Base-by-base conservation (phyloP, 2,888 invertebrate species). In the Eumerus sabulonum region DNA sequence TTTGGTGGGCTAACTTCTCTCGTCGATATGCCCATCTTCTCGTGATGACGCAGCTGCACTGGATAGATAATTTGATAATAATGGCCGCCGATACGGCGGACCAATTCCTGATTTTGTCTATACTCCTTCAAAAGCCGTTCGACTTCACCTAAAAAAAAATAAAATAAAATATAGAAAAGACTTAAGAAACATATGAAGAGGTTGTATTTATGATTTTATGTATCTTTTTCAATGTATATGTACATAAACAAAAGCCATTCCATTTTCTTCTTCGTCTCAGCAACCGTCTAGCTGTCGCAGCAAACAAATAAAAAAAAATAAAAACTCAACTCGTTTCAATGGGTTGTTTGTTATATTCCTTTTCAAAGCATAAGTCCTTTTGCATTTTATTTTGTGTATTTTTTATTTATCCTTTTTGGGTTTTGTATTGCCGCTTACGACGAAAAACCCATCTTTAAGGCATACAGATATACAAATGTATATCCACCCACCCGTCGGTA, bases 31-130 rank as follows among this genome's bases (percentile, higher is more conserved):
- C 96, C 97, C 95, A 97, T 95, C 91, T 96, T 96, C 91, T 96
- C 96, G 93, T 97, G 96, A 90, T 97, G 96, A 82, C 96, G 93
- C 89, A 96, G 91, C 92, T 97, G 97, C 85, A 96, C 96, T 83
- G 97, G 97, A 91, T 96, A 97, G 86, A 97, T 96, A 90, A 97
- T 96, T 91, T 97, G 96, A 91, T 96, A 97, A 90, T 94, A 96
- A 90, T 96, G 94, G 82, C 94, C 93, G 85, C 96, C 96, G 90
- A 97, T 96, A 90, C 95, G 95, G 84, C 94, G 93, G 85, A 97
- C 95, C 91, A 97, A 91, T 90, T 96, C 95, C 89, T 96, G 95
- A 90, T 97, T 97, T 90, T 96, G 96, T 87, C 94, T 93, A 91
- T 95, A 96, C 89, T 96, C 96, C 85, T 95, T 94, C 85, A 97